Evolutionary conservation across 2,888 invertebrate genomes (phyloP).

Genomic region (Eilema griseolum): DNA sequence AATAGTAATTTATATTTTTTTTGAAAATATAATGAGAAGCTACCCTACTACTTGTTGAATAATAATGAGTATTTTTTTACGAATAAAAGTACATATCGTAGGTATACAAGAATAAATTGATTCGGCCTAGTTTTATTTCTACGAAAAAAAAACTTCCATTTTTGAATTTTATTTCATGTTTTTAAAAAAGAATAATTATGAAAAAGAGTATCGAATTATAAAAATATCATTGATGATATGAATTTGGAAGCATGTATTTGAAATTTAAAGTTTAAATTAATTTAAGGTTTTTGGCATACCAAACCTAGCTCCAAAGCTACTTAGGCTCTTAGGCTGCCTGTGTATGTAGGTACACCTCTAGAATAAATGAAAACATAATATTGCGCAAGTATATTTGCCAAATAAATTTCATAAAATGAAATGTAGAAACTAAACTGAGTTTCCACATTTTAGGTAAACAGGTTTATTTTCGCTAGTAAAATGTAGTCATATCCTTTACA

Average conservation of each 20-base stretch:
- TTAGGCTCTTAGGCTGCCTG: too few species aligned
- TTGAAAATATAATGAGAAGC: too few species aligned
- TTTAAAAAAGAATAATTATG: too few species aligned
- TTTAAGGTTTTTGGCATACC: not conserved
- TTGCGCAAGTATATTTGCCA: not conserved
- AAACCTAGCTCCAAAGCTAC: not conserved
- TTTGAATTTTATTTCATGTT: too few species aligned
- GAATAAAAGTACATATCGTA: not conserved
- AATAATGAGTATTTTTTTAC: not conserved
- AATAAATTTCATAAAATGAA: not conserved
- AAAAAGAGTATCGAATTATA: too few species aligned
- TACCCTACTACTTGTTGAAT: not conserved
- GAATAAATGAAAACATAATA: not conserved
- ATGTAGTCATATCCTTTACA: not conserved
- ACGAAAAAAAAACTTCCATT: too few species aligned
- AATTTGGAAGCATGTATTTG: too few species aligned
- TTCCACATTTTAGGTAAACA: not conserved
- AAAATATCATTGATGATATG: too few species aligned
- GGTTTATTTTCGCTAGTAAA: not conserved
- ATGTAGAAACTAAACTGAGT: not conserved
- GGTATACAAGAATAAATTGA: not conserved
- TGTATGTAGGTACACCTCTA: not conserved
- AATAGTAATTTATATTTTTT: not conserved
- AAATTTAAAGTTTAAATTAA: too few species aligned
- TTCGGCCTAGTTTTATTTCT: not conserved